These are phyloP conservation scores for Carcinoscorpius rotundicauda DNA, from an alignment of 1,140 invertebrate genomes.

Conservation along the genomic window DNA sequence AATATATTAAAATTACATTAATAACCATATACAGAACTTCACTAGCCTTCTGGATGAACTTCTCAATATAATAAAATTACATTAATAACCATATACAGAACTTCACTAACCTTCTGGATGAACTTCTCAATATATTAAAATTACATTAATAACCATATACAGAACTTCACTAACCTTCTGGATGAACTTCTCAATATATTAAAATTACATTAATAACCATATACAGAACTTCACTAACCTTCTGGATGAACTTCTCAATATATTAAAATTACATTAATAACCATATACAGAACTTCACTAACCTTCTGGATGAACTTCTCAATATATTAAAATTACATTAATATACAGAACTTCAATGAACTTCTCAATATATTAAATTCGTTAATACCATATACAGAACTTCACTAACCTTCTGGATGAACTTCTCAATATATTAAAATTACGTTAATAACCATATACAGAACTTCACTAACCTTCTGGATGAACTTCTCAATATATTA, in stretches of 20 bases:
- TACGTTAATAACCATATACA: no score
- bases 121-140: conserved; percentile 67
- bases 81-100: conserved; percentile 1
- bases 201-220: neutral
- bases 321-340: conserved; percentile 31
- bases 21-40: conserved; percentile 3
- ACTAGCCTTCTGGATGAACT: conserved; percentile 77
- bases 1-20: conserved; percentile 31
- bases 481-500: no score
- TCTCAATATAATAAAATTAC: conserved; percentile 49
- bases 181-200: conserved; percentile 80
- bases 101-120: conserved; percentile 59
- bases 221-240: conserved; percentile 39
- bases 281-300: conserved; percentile 22
- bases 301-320: conserved; percentile 91
- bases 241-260: conserved; percentile 93
- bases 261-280: neutral
- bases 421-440: no score
- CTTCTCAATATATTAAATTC: no score
- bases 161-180: conserved; percentile 50
- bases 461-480: no score
- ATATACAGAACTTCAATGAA: conserved; percentile 49
- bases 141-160: neutral
- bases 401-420: no score
- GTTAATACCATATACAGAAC: no score